Conservation (phyloP, 2,113 vertebrate genomes). For the Cyanoderma ruficeps region DNA sequence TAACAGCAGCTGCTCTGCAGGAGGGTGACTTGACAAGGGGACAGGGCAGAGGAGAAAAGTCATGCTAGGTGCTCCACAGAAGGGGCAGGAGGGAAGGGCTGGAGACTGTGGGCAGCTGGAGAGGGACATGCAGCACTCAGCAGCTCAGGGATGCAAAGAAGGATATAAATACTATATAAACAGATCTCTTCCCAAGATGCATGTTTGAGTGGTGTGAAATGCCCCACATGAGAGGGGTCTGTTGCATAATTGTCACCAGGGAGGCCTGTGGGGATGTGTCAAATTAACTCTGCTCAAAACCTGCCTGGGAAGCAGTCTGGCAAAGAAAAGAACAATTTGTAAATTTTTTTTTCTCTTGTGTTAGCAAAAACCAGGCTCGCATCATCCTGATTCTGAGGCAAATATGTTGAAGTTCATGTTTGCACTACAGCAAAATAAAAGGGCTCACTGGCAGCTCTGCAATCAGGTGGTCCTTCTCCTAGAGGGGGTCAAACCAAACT, state of each 20-base stretch:
- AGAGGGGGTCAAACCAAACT: not conserved
- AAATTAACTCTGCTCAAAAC: not conserved
- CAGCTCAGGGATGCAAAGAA: not conserved
- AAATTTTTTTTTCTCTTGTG: not conserved
- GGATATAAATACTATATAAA: not conserved
- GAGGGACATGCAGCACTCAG: not conserved
- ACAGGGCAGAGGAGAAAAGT: conserved; percentile 43
- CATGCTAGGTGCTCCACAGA: not conserved
- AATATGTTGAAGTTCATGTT: not conserved
- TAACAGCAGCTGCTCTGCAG: conserved; percentile 11
- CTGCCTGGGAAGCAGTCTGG: not conserved
- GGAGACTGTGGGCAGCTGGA: not conserved
- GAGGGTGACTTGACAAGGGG: conserved; percentile 27
- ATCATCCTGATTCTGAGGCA: not conserved
- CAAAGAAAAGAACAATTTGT: not conserved
- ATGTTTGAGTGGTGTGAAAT: not conserved
- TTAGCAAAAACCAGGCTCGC: not conserved
- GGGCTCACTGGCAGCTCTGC: not conserved
- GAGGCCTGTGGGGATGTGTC: not conserved
- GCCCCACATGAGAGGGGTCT: not conserved
- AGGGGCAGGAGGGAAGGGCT: not conserved
- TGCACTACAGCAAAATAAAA: not conserved
- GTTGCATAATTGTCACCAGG: not conserved
- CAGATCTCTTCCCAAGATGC: not conserved
- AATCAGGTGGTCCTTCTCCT: not conserved